Base-by-base conservation (phyloP, 2,113 vertebrate genomes). In the Hucho hucho region DNA sequence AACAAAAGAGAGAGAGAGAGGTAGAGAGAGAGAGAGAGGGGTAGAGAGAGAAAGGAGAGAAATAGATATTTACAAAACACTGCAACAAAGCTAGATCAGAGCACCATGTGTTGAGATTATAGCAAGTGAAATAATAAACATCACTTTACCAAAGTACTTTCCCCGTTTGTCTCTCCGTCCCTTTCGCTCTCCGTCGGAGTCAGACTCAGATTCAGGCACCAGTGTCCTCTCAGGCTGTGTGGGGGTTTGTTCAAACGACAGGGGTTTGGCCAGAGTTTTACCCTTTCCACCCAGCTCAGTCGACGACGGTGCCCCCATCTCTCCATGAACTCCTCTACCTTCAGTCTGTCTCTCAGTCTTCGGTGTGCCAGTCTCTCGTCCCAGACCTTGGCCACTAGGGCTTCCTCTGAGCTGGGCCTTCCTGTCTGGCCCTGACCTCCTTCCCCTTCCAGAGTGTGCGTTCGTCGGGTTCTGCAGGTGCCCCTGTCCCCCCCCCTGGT, bases 181-280 rank as follows among this genome's bases (percentile, higher is more conserved):
- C 14, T 20, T 72, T 79, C 29, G 81, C 75, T 94, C 93, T 65
- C 80, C 88, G 64, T 96, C 95, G n/a, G 95, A 94, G 26, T 95
- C 95, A 0, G 92, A 95, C 66, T 96, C 95, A 56, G 93, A 94
- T 78, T 92, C 95, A 72, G 95, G 88, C 4, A 91, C 93, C 61
- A 94, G 84, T 5, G 84, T 89, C 46, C 81, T 78, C 26, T 91
- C 74, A 29, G 80, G 75, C 58, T 85, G 86, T 6, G 72, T 81
- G 49, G 90, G 86, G 28, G 86, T 89, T 83, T 86, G 73, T 61
- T 86, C 87, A 69, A 84, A 75, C 20, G 81, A 78, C 68, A 89
- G 67, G 28, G 63, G 79, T 64, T 46, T 75, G n/a, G 53, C 63
- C 65, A 82, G 78, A 74, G 75, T 88, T 71, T 76, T 75, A 46